Base-by-base conservation (phyloP, 2,797 vertebrate species). In the Mareca penelope region DNA sequence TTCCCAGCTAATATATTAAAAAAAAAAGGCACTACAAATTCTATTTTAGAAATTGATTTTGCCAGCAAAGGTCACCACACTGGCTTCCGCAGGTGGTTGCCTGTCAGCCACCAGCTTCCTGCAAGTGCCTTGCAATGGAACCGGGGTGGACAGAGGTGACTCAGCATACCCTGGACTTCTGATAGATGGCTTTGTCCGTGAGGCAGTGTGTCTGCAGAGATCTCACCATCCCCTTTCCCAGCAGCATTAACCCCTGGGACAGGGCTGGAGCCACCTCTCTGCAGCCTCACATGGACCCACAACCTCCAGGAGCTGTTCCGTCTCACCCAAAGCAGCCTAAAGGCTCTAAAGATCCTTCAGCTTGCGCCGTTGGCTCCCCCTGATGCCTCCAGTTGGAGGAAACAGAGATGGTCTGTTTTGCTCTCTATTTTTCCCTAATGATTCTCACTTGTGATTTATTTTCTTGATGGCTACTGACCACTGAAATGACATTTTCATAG, bases 401-500 rank as follows among this genome's bases (percentile, higher is more conserved):
- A 70, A 19, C 29, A 46, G 33, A 1, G 16, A 26, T 7, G 5
- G 10, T 70, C 63, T 33, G 28, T 24, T 78, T 63, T 73, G 24
- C 21, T 76, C 33, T 56, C 68, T 14, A 6, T 46, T 85, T 68
- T 33, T 18, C 29, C 67, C 21, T 48, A 8, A 63, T 53, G 80
- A 56, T 15, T 4, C 60, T 59, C 29, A 16, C 39, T 67, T 7
- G 8, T 6, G 0, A n/a, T 93, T 86, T 72, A 23, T 59, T 87
- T 88, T 80, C 81, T 60, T 0, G 0, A 35, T 9, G 53, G 50
- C 68, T 75, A 29, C 87, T 94, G 95, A 85, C 85, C 92, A 64
- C 52, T 15, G 56, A 82, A 70, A 12, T 63, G 91, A 92, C 79
- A 80, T 90, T 94, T 92, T 73, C 90, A 64, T 31, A 50, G 85